Conservation (phyloP, 2,797 vertebrate species). For the Eospalax fontanierii region DNA sequence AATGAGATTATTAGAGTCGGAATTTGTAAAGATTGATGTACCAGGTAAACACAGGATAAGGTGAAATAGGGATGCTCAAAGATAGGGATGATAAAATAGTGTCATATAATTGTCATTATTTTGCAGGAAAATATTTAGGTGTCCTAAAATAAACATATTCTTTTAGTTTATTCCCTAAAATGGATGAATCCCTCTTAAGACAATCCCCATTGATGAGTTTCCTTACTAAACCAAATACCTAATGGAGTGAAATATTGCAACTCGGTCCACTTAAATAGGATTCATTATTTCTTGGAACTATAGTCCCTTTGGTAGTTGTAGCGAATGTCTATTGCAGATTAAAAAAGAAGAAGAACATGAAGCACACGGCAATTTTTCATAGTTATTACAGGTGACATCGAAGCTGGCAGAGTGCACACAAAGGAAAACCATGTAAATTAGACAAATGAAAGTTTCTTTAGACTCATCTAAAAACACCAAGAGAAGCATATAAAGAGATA, state of each 20-base stretch:
- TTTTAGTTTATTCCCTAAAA: slow-evolving; percentile 78
- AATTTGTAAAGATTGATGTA: slow-evolving; percentile 15
- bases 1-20: not conserved
- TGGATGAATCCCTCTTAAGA: slow-evolving; percentile 82
- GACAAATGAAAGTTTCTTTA: slow-evolving; percentile 87
- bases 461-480: slow-evolving; percentile 80
- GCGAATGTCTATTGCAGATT: slow-evolving; percentile 84
- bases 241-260: slow-evolving; percentile 85
- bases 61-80: not conserved
- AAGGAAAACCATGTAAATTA: slow-evolving; percentile 88
- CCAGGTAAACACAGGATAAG: not conserved
- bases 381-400: slow-evolving; percentile 94
- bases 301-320: slow-evolving; percentile 89
- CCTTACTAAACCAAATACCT: slow-evolving; percentile 85
- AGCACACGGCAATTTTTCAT: slow-evolving; percentile 95
- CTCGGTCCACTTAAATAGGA: slow-evolving; percentile 88
- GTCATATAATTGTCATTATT: slow-evolving; percentile 41
- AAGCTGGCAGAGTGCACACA: slow-evolving; percentile 91
- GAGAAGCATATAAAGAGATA: slow-evolving; percentile 80
- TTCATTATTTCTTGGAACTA: slow-evolving; percentile 87
- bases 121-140: slow-evolving; percentile 79
- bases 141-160: slow-evolving; percentile 78
- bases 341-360: slow-evolving; percentile 85
- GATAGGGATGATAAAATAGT: slow-evolving; percentile 25
- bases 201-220: slow-evolving; percentile 84